Conservation (phyloP, 2,888 invertebrate species). For the Phrixothrix hirtus region DNA sequence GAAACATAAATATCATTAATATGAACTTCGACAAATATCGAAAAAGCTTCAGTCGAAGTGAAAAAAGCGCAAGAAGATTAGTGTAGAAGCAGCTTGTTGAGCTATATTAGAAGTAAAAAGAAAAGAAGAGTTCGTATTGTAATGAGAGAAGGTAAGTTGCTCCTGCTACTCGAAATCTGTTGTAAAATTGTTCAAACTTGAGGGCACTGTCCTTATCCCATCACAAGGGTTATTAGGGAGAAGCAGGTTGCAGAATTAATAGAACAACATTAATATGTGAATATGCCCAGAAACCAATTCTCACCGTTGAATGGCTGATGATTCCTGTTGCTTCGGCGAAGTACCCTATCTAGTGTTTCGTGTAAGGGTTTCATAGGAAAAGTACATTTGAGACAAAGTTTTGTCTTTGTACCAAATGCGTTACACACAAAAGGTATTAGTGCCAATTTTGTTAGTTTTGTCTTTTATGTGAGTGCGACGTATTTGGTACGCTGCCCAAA, state of each 20-base stretch:
- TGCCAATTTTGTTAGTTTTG: constrained; percentile 9
- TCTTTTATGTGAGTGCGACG: no score
- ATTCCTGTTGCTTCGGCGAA: constrained; percentile 12
- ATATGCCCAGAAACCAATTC: constrained; percentile 43
- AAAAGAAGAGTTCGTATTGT: constrained; percentile 38
- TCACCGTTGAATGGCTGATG: constrained; percentile 44
- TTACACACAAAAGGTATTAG: constrained; percentile 9
- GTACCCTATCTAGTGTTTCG: constrained; percentile 19
- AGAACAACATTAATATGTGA: constrained; percentile 46
- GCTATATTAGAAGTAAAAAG: constrained; percentile 32
- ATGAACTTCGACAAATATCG: constrained; percentile 2
- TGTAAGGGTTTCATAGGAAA: constrained; percentile 16
- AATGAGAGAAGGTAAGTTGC: constrained; percentile 57
- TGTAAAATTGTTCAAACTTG: constrained; percentile 47
- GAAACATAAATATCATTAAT: constrained; percentile 4
- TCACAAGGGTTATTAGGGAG: constrained; percentile 59
- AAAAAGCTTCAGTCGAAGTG: constrained; percentile 7
- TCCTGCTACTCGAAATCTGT: constrained; percentile 43
- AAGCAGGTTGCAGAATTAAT: constrained; percentile 44
- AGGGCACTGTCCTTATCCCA: constrained; percentile 80
- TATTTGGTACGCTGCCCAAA: constrained; percentile 7
- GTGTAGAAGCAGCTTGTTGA: constrained; percentile 42
- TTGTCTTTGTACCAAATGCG: constrained; percentile 17
- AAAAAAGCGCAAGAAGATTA: constrained; percentile 30
- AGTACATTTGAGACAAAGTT: constrained; percentile 15